Conservation (phyloP, 2,888 invertebrate genomes). For the Polia nebulosa region DNA sequence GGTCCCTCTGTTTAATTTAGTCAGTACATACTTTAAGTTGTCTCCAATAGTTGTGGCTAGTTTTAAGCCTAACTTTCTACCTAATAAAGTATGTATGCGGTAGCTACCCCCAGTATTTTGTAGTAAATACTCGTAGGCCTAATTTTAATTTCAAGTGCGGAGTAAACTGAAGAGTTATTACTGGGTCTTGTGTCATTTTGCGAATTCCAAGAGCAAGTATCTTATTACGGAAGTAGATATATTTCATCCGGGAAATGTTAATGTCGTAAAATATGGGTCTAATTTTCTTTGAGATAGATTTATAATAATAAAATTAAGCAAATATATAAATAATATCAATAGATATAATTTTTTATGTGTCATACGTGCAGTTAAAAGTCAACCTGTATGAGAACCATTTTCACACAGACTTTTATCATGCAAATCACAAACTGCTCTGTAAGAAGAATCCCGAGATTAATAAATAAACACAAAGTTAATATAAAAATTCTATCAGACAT, state of each 20-base stretch:
- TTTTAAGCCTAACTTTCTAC: slow-evolving; percentile 40
- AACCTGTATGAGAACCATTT: neutral
- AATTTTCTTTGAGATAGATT: neutral
- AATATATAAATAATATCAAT: too few relatives aligned
- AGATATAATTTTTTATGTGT: too few relatives aligned
- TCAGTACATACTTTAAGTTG: slow-evolving; percentile 66
- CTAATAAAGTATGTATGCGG: slow-evolving; percentile 48
- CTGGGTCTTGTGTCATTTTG: slow-evolving; percentile 35
- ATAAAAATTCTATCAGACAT: neutral
- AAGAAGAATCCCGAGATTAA: neutral
- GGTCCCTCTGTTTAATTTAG: slow-evolving; percentile 71
- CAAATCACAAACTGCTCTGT: slow-evolving; percentile 5
- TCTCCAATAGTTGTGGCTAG: slow-evolving; percentile 46
- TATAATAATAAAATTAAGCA: too few relatives aligned
- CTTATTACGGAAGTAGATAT: slow-evolving; percentile 30
- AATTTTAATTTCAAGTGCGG: slow-evolving; percentile 50
- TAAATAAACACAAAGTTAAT: neutral
- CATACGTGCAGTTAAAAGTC: neutral
- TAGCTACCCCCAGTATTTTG: slow-evolving; percentile 13
- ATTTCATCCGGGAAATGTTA: slow-evolving; percentile 27
- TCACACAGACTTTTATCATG: neutral
- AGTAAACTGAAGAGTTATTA: slow-evolving; percentile 41
- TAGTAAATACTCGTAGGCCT: slow-evolving; percentile 41
- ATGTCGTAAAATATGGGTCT: slow-evolving; percentile 10
- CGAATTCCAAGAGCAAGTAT: slow-evolving; percentile 26